Conservation (phyloP, 53 echinoderm and acorn worm species). For the Echinometra lucunter region DNA sequence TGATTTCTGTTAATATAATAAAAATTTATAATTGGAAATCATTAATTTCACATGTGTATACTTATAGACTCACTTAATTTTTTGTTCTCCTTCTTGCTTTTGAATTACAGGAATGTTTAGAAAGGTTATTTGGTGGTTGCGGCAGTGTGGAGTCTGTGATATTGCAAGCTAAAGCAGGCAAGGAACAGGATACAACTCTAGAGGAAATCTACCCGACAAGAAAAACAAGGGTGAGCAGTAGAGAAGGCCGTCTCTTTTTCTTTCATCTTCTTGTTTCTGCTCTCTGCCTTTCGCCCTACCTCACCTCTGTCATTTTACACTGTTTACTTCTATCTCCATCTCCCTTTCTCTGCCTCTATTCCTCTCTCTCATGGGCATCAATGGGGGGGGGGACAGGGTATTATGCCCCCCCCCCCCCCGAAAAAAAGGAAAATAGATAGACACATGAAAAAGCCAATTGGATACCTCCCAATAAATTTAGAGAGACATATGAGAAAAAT, state of each 20-base stretch:
- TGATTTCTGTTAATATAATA: too few species aligned
- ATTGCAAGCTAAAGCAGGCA: slow-evolving; percentile 58
- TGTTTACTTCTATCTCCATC: too few species aligned
- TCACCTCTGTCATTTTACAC: not conserved
- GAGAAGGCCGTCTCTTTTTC: not conserved
- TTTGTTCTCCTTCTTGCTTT: not conserved
- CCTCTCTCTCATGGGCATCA: too few species aligned
- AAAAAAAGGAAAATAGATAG: too few species aligned
- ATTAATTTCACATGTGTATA: not conserved
- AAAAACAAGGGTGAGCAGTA: slow-evolving; percentile 38
- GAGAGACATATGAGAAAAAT: too few species aligned
- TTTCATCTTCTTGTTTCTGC: not conserved
- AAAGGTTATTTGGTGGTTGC: slow-evolving; percentile 79
- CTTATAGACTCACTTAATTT: not conserved
- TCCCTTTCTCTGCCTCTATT: too few species aligned
- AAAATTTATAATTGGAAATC: too few species aligned
- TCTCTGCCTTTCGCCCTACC: not conserved
- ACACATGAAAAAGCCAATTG: too few species aligned
- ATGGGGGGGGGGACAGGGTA: too few species aligned
- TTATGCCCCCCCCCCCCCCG: too few species aligned
- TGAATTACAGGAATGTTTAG: slow-evolving; percentile 80
- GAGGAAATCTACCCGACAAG: slow-evolving; percentile 52
- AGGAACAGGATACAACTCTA: not conserved
- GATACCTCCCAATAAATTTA: too few species aligned
- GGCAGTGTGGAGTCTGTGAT: slow-evolving; percentile 77